Conservation (phyloP, 1,140 invertebrate species). For the Trinorchestia longiramus region DNA sequence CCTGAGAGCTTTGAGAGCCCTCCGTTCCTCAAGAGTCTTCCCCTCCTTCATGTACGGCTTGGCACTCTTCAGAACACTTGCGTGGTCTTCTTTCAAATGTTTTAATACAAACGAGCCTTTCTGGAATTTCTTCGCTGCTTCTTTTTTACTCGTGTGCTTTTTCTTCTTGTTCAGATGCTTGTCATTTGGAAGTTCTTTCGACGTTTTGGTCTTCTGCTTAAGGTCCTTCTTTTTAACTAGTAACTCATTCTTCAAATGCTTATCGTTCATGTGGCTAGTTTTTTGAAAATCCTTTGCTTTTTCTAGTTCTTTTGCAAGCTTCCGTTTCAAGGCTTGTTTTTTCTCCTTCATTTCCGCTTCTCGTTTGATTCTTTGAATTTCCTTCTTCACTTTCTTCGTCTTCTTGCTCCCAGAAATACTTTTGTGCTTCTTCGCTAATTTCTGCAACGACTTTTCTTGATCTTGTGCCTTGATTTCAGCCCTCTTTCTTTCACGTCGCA, state of each 20-base stretch:
- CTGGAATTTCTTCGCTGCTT: neutral
- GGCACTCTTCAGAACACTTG: neutral
- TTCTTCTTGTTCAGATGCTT: neutral
- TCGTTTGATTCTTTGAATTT: neutral
- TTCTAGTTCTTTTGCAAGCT: neutral
- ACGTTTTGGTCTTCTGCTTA: neutral
- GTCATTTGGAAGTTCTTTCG: neutral
- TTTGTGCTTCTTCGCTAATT: neutral
- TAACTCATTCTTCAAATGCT: neutral
- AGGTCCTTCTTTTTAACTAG: neutral
- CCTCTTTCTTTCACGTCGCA: neutral
- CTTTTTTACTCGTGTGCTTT: neutral
- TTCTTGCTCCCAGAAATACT: neutral
- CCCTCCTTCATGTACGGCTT: conserved; percentile 21
- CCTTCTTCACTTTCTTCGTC: neutral
- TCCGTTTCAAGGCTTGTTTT: neutral
- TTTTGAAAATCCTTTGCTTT: neutral
- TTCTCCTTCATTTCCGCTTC: neutral
- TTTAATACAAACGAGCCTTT: neutral
- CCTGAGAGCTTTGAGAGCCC: conserved; percentile 10
- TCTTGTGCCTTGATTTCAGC: neutral
- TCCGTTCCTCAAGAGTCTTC: neutral
- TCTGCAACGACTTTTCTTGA: neutral
- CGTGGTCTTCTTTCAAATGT: neutral
- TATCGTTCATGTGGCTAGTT: neutral